Evolutionary conservation across 2,113 vertebrate species (phyloP).

Genomic region (Rhabdornis inornatus): DNA sequence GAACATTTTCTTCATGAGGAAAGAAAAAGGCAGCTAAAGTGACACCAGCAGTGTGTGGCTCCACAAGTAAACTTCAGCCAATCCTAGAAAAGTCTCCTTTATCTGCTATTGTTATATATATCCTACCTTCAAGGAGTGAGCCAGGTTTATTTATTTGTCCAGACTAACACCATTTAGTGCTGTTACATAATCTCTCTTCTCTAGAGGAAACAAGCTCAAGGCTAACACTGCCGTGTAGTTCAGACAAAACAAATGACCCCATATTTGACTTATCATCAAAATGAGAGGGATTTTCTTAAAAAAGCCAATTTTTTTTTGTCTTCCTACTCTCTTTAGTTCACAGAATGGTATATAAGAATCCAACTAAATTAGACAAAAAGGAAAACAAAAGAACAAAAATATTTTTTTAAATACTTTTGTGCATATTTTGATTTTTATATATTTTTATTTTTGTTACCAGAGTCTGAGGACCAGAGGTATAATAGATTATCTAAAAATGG

Average conservation of each 20-base stretch:
- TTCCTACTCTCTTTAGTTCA: neutral
- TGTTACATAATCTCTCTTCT: neutral
- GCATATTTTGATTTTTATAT: neutral
- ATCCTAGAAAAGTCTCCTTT: neutral
- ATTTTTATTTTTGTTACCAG: neutral
- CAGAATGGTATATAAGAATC: neutral
- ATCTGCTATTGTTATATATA: neutral
- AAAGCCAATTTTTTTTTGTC: neutral
- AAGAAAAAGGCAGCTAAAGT: neutral
- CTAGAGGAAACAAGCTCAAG: neutral
- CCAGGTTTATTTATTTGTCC: constrained; percentile 6
- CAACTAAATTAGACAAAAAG: neutral
- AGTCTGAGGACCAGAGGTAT: neutral
- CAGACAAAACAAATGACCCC: neutral
- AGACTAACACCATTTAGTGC: neutral
- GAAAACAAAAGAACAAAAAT: neutral
- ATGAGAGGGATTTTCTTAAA: neutral
- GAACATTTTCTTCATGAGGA: neutral
- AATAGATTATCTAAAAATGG: neutral
- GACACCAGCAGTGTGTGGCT: neutral
- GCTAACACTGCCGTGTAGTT: neutral
- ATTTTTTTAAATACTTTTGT: neutral
- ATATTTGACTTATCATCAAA: neutral
- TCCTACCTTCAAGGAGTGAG: neutral
- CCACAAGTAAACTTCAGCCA: neutral